A percentile compares a stretch with the other conserved stretches of the same genome.
Evolutionary conservation across 2,888 invertebrate genomes (phyloP).

Genomic region (Cynaeus angustus): DNA sequence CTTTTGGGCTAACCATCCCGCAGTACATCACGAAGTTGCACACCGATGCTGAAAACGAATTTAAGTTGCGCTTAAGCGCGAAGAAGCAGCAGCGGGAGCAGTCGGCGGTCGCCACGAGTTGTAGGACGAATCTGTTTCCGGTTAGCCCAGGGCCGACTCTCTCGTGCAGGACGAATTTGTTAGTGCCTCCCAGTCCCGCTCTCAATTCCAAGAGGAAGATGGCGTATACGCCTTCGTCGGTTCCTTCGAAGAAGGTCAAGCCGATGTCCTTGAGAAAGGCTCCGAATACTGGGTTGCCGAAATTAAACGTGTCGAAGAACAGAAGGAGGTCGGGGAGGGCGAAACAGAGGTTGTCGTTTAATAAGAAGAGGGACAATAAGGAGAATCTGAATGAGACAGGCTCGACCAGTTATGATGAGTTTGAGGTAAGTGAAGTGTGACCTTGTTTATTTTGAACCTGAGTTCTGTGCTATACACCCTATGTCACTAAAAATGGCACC

Average conservation of each 20-base stretch:
- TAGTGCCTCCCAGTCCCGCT: too few relatives aligned
- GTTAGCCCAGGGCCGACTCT: slow-evolving; percentile 20
- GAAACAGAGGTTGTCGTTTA: slow-evolving; percentile 18
- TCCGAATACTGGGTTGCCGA: slow-evolving; percentile 6
- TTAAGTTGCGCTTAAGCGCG: slow-evolving; percentile 73
- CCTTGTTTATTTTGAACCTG: too few relatives aligned
- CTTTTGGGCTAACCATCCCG: slow-evolving; percentile 78
- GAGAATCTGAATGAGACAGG: slow-evolving; percentile 8
- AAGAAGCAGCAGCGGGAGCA: slow-evolving; percentile 72
- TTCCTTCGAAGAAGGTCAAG: neutral
- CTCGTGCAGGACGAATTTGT: neutral
- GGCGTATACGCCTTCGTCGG: neutral
- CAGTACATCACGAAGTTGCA: slow-evolving; percentile 78
- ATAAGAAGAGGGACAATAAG: slow-evolving; percentile 4
- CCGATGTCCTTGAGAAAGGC: neutral
- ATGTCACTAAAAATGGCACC: too few relatives aligned
- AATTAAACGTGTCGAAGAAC: slow-evolving; percentile 11
- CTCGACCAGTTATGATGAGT: slow-evolving; percentile 27
- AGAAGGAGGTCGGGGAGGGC: neutral
- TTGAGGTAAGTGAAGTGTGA: slow-evolving; percentile 12
- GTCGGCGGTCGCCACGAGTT: slow-evolving; percentile 51
- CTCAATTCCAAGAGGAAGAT: slow-evolving; percentile 11
- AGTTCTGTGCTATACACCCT: too few relatives aligned
- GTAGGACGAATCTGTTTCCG: slow-evolving; percentile 52
- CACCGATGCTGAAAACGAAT: slow-evolving; percentile 76